Evolutionary conservation across 2,888 invertebrate species (phyloP).

Genomic region (Aleiodes testaceus): DNA sequence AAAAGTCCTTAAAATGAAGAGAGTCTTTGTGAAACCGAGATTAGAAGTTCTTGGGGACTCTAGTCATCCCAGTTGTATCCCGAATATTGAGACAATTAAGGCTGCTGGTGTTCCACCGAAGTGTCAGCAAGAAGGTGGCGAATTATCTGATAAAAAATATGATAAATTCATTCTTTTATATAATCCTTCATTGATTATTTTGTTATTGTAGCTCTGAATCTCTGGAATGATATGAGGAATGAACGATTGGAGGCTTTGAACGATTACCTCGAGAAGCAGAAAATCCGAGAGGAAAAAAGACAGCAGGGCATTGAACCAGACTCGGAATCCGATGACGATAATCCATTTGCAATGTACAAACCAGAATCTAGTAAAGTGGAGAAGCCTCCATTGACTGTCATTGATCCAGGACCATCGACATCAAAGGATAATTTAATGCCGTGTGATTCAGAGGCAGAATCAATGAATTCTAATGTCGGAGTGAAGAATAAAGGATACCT

Average conservation of each 20-base stretch:
- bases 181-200: not conserved
- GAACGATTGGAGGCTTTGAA: constrained; percentile 61
- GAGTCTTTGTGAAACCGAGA: constrained; percentile 77
- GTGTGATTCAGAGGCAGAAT: not conserved
- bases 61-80: constrained; percentile 59
- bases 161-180: constrained; percentile 15
- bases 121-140: constrained; percentile 62
- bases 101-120: constrained; percentile 63
- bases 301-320: constrained; percentile 60
- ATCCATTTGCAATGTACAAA: constrained; percentile 62
- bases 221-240: constrained; percentile 61
- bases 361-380: constrained; percentile 35
- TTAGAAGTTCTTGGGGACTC: constrained; percentile 68
- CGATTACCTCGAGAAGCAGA: constrained; percentile 64
- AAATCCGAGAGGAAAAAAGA: constrained; percentile 62
- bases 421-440: constrained; percentile 49
- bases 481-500: constrained; percentile 59
- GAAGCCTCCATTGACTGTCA: constrained; percentile 34
- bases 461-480: not conserved
- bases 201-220: constrained; percentile 57
- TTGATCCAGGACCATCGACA: constrained; percentile 60
- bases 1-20: constrained; percentile 80
- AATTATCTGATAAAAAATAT: not conserved
- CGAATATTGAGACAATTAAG: constrained; percentile 60
- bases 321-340: constrained; percentile 66